phyloP scores from a whole-genome alignment of 2,888 invertebrate species.

The Pyrgus malvae region DNA sequence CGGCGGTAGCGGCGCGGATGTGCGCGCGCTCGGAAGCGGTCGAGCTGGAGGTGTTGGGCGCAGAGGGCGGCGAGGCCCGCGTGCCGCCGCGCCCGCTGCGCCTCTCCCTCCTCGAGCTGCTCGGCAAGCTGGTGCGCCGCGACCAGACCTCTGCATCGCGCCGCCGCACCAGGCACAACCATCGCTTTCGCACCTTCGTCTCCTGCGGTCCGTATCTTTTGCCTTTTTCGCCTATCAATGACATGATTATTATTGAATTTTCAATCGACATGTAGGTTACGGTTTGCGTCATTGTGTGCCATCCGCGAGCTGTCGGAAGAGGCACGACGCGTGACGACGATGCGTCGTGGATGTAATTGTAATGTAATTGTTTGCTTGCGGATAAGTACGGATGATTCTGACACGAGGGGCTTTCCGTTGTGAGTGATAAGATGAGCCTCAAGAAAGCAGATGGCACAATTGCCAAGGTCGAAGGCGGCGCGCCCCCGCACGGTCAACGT shows the following conservation, averaged over 20 bases:
- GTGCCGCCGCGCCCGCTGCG: conserved; percentile 86
- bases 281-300: conserved; percentile 37
- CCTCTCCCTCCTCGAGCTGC: conserved; percentile 84
- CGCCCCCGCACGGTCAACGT: conserved; percentile 73
- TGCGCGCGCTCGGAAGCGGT: conserved; percentile 90
- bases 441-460: conserved; percentile 44
- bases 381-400: not conserved
- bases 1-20: conserved; percentile 88
- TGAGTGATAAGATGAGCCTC: conserved; percentile 19
- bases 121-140: conserved; percentile 83
- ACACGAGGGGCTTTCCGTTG: no score
- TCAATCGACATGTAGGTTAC: conserved; percentile 12
- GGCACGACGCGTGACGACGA: conserved; percentile 25
- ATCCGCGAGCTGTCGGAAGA: conserved; percentile 29
- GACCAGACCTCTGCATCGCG: conserved; percentile 70
- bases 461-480: conserved; percentile 65
- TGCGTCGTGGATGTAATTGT: conserved; percentile 29
- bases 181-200: conserved; percentile 79
- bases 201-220: conserved; percentile 67
- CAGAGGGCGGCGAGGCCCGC: conserved; percentile 88
- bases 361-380: conserved; percentile 10
- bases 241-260: conserved; percentile 29
- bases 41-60: conserved; percentile 90
- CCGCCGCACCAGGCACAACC: conserved; percentile 78
- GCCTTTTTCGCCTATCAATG: conserved; percentile 26